Percentiles rank a stretch among this genome's conserved stretches.
Conservation (phyloP, 2,888 invertebrate genomes). For the Amorpha juglandis region DNA sequence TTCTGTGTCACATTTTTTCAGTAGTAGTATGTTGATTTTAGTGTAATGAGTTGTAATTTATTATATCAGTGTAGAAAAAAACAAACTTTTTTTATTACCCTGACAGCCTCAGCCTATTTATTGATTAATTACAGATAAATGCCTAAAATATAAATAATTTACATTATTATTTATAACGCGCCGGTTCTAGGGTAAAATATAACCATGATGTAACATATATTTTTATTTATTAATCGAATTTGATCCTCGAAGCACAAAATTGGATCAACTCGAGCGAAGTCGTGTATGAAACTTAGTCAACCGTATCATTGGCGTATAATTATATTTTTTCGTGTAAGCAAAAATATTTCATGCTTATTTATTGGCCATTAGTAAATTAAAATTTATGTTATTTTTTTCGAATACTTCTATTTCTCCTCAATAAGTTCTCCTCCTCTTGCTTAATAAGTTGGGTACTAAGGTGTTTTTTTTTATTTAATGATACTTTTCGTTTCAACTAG, state of each 20-base stretch:
- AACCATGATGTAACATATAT: background rate
- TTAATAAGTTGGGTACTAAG: background rate
- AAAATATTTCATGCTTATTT: background rate
- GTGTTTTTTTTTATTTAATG: background rate
- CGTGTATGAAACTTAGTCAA: background rate
- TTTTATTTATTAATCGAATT: background rate
- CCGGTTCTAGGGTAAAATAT: no score
- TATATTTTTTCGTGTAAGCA: constrained; percentile 3
- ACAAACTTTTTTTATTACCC: no score
- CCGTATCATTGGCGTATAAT: constrained; percentile 13
- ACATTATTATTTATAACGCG: no score
- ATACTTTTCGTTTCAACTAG: no score
- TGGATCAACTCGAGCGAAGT: constrained; percentile 13
- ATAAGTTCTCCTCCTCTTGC: background rate
- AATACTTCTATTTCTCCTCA: background rate
- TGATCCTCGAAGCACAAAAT: constrained; percentile 3
- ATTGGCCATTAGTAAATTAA: background rate
- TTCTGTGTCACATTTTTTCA: background rate
- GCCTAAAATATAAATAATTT: background rate
- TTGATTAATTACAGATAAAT: no score
- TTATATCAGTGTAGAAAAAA: no score
- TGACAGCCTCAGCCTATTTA: no score
- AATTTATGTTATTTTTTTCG: background rate
- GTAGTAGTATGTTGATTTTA: no score
- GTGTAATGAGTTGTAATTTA: no score